Evolutionary conservation across 2,888 invertebrate genomes (phyloP).

Genomic region (Muschampia plurimacula): DNA sequence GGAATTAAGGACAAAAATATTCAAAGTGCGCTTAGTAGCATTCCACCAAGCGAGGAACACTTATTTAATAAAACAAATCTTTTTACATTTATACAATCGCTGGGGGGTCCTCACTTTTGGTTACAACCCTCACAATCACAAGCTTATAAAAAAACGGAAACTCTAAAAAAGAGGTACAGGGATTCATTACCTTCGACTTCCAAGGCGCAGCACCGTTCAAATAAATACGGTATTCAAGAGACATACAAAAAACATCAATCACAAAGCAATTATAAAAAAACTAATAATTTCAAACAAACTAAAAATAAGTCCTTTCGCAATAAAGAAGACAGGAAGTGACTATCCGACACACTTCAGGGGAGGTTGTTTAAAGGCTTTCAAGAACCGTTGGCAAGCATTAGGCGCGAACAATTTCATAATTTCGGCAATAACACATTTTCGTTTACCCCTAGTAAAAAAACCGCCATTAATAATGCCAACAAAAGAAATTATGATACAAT

Average conservation of each 20-base stretch:
- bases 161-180: neutral
- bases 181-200: neutral
- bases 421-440: conserved; percentile 24
- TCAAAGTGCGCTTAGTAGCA: neutral
- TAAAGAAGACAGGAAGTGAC: neutral
- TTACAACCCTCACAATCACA: neutral
- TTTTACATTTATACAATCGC: neutral
- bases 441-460: conserved; percentile 1
- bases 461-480: conserved; percentile 8
- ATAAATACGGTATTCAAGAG: neutral
- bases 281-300: conserved; percentile 7
- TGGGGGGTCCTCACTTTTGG: neutral
- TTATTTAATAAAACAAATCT: neutral
- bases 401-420: conserved; percentile 15
- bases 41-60: neutral
- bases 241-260: no score
- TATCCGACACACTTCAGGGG: conserved; percentile 9
- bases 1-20: neutral
- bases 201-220: neutral
- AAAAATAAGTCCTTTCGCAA: conserved; percentile 6
- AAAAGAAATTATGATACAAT: neutral
- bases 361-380: neutral
- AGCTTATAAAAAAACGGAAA: neutral
- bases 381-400: conserved; percentile 3
- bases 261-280: neutral